phyloP scores from a whole-genome alignment of 2,113 vertebrate species.

The Trogon melanurus region DNA sequence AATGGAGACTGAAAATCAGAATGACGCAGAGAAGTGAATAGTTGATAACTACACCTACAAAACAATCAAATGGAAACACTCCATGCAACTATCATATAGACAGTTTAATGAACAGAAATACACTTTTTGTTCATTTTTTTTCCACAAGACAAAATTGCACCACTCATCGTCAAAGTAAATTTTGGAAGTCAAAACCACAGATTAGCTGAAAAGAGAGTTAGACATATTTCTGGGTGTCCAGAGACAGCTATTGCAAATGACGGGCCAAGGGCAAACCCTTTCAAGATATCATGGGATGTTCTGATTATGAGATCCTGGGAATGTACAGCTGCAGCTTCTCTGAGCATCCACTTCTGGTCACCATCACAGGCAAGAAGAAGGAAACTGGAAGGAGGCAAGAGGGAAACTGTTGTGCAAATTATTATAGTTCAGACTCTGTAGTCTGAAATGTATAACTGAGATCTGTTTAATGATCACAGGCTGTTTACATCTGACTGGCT shows the following conservation, averaged over 20 bases:
- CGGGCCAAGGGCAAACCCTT: background rate
- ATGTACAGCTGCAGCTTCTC: background rate
- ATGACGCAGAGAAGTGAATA: background rate
- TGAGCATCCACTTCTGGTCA: background rate
- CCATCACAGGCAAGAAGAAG: background rate
- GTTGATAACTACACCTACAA: background rate
- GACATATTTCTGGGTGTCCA: background rate
- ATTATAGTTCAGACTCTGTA: background rate
- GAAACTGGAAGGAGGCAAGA: background rate
- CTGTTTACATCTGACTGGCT: background rate
- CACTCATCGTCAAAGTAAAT: background rate
- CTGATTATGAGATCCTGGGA: background rate
- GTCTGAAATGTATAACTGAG: background rate
- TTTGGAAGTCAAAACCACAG: background rate
- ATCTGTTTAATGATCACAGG: background rate
- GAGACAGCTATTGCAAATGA: background rate
- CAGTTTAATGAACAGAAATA: background rate
- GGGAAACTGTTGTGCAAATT: background rate
- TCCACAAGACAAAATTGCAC: background rate
- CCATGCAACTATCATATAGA: background rate
- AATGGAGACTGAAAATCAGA: background rate
- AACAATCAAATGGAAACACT: background rate
- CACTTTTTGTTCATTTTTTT: background rate
- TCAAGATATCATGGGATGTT: background rate
- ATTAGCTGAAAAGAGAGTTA: background rate